Base-by-base conservation (phyloP, 2,113 vertebrate species). In the Hipposideros armiger region DNA sequence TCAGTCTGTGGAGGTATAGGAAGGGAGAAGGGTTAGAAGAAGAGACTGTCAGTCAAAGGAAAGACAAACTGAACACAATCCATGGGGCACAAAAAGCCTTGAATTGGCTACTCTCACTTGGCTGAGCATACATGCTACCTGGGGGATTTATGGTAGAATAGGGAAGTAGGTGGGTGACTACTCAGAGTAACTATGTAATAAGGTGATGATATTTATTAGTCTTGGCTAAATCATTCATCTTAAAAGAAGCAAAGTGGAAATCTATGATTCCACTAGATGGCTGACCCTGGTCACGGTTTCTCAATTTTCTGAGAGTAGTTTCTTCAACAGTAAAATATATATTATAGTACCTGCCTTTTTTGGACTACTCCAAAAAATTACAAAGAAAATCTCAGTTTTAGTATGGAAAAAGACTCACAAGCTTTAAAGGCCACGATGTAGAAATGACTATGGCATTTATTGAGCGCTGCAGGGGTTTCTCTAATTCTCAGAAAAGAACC, bases 391-490 rank as follows among this genome's bases (percentile, higher is more conserved):
- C 24, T 64, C 70, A 70, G 5, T 54, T 84, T 91, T 93, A 80
- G n/a, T 42, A 56, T 70, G 24, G 66, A 80, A 94, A 88, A 92
- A 80, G 13, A 67, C 16, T 94, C 81, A 4, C 16, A 77, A 91
- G 40, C 6, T 82, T 92, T 92, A 81, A 92, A 82, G 70, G 16
- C 5, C n/a, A 42, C 3, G 15, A 90, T 62, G 20, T 50, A 74
- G 66, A 92, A 92, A 88, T 92, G 42, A 72, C 26, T 50, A 9
- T 83, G 66, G 52, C 54, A 70, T 85, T 87, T 84, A 54, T 4
- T 78, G 24, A 82, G 20, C 20, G 58, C 22, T 50, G 4, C 19
- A 1, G 77, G 16, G 8, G 14, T 67, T 83, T 19, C 15, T 77
- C 11, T 72, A 78, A 50, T 4, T 45, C 70, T 93, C 9, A 47